Base-by-base conservation (phyloP, 37 sponge, comb jelly and placozoan genomes). In the Spongia lamella region DNA sequence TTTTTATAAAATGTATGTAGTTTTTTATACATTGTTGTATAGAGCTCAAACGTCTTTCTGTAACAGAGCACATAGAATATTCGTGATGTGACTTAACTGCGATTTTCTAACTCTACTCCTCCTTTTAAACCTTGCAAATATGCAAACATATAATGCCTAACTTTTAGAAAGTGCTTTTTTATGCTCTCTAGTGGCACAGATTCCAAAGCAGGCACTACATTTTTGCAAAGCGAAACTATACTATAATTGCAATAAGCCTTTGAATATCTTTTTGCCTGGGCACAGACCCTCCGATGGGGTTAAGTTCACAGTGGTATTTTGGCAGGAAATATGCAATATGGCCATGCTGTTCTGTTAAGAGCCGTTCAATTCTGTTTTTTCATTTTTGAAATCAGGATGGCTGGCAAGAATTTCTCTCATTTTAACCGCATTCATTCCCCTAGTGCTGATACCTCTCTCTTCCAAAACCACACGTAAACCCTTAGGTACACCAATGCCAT, bases 301-400 rank as follows among this genome's bases (percentile, higher is more conserved):
- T 83, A 0, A 73, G 73, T 29, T 73, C 82, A 72, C 74, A 56
- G 31, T 81, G 82, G 52, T 35, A 81, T 49, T 81, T 75, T 13
- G 82, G 82, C 25, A 80, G 38, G 67, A 82, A 56, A 59, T 73
- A 73, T 34, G 56, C 58, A 67, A 73, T 54, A 35, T 73, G 75
- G 16, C 75, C 75, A 7, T 51, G 22, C 37, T 82, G 75, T 43
- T 58, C 74, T 29, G 16, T 31, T 57, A 80, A 58, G 21, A 61
- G 60, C 30, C 63, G 50, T 25, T 70, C 63, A 5, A 69, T 49
- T 16, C 17, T n/a, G 62, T 47, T 34, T 61, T 67, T 7, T 68
- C 77, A 56, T 83, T 32, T 37, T 56, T 64, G 57, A 83, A 73
- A 43, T 73, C 73, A 7, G 65, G 58, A 35, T 56, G 56, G 30